Conservation (phyloP, 2,113 vertebrate species). For the Ramphastos sulfuratus region DNA sequence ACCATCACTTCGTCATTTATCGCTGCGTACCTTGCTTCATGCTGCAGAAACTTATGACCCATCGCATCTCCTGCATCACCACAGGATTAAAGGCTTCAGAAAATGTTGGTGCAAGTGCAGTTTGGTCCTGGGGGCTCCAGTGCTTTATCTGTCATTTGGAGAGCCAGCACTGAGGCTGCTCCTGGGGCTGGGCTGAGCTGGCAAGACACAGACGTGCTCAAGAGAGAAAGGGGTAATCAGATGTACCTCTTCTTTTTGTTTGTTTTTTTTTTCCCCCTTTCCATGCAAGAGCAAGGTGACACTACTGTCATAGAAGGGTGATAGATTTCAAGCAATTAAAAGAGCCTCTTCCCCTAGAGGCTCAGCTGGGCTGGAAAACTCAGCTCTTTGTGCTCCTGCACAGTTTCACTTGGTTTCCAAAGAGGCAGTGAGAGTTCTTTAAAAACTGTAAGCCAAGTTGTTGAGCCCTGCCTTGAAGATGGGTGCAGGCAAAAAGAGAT, state of each 20-base stretch:
- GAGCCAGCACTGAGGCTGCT: neutral
- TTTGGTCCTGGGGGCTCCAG: neutral
- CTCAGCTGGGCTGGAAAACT: neutral
- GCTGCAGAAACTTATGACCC: rapidly evolving
- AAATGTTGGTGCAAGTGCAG: neutral
- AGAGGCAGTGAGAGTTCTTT: neutral
- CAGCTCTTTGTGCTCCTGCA: neutral
- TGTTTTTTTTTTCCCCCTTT: neutral
- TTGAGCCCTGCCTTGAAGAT: neutral
- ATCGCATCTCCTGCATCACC: rapidly evolving
- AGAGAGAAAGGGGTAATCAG: neutral
- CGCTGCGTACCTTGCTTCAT: neutral
- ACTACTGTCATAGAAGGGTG: neutral
- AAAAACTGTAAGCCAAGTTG: neutral
- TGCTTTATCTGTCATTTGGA: rapidly evolving
- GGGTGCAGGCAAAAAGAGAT: rapidly evolving
- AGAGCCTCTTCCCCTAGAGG: neutral
- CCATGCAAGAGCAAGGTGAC: neutral
- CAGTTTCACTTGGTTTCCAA: neutral
- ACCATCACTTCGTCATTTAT: rapidly evolving
- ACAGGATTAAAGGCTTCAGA: neutral
- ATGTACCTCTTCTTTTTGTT: neutral
- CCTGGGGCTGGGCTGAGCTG: neutral
- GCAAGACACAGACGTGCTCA: neutral
- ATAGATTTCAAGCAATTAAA: slow-evolving; percentile 32